Conservation (phyloP, 2,888 invertebrate species). For the Papilio demoleus region DNA sequence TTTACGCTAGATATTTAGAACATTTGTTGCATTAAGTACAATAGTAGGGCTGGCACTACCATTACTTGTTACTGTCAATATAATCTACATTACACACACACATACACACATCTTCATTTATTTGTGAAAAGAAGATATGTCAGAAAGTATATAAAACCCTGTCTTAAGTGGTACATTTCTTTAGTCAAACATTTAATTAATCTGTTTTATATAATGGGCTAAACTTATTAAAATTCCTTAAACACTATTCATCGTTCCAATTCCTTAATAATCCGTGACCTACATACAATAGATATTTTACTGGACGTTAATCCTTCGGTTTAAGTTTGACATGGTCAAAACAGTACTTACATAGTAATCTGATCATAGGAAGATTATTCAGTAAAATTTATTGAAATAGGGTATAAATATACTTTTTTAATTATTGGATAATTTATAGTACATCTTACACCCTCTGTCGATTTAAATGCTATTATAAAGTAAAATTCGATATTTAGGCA, state of each 20-base stretch:
- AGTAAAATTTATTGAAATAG: too few relatives aligned
- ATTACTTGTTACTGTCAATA: not conserved
- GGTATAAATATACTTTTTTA: not conserved
- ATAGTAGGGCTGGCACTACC: not conserved
- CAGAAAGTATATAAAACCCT: too few relatives aligned
- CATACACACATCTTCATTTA: too few relatives aligned
- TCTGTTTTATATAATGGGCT: not conserved
- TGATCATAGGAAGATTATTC: too few relatives aligned
- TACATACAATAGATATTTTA: not conserved
- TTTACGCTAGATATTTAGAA: slow-evolving; percentile 13
- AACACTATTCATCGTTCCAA: not conserved
- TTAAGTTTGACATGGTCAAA: not conserved
- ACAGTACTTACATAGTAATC: too few relatives aligned
- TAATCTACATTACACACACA: not conserved
- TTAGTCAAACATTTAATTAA: too few relatives aligned
- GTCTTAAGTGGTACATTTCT: too few relatives aligned
- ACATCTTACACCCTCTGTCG: not conserved
- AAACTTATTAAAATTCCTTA: slow-evolving; percentile 1
- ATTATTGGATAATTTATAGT: not conserved
- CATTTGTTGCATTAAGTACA: slow-evolving; percentile 19
- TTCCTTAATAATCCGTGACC: slow-evolving; percentile 21
- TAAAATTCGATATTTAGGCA: not conserved
- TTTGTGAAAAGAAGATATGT: too few relatives aligned
- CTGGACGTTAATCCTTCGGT: not conserved
- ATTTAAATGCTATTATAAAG: not conserved